Conservation (phyloP, 2,113 vertebrate genomes). For the Toxostoma redivivum region DNA sequence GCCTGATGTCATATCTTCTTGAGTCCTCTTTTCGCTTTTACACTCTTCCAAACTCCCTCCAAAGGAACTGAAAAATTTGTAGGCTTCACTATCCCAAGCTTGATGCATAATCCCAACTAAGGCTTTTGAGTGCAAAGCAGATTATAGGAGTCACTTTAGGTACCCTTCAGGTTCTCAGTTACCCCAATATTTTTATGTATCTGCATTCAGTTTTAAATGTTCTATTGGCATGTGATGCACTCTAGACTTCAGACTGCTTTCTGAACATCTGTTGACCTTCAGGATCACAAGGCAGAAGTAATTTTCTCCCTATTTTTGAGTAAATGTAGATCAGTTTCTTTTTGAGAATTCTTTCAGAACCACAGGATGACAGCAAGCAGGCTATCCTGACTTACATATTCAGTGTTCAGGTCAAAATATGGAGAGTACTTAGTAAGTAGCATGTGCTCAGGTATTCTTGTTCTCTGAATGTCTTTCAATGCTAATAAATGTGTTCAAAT, state of each 20-base stretch:
- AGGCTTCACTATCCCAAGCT: neutral
- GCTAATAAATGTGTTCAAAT: neutral
- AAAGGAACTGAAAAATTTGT: neutral
- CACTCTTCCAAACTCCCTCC: neutral
- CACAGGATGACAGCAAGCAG: neutral
- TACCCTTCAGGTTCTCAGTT: neutral
- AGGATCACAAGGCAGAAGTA: neutral
- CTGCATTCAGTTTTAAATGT: neutral
- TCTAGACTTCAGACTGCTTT: neutral
- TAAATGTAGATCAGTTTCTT: neutral
- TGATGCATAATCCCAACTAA: neutral
- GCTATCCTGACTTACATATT: neutral
- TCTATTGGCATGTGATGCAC: neutral
- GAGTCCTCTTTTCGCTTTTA: neutral
- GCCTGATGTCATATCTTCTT: rapidly evolving
- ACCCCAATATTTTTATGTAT: neutral
- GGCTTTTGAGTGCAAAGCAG: neutral
- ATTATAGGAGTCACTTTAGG: neutral
- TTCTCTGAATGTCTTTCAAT: neutral
- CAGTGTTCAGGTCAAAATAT: neutral
- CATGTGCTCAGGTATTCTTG: neutral
- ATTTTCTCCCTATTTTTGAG: neutral
- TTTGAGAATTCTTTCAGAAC: neutral
- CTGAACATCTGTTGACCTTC: neutral
- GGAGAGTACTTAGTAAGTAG: neutral